Percentiles rank a stretch among this genome's conserved stretches.
These are phyloP conservation scores for Acanthochromis polyacanthus DNA, from an alignment of 2,113 vertebrate genomes.

Conservation along the genomic window DNA sequence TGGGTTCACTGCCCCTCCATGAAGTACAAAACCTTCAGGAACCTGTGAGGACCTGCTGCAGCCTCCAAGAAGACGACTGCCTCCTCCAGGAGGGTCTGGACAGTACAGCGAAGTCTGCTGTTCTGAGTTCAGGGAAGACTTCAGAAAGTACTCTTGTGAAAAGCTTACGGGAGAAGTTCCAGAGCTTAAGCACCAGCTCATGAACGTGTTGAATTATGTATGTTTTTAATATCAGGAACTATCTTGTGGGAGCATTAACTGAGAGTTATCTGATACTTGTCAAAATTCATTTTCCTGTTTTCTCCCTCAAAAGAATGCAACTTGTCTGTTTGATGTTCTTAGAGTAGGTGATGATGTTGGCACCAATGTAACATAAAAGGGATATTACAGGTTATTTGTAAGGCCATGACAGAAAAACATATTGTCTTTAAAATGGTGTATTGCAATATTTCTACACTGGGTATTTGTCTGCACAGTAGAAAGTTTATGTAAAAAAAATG, in stretches of 20 bases:
- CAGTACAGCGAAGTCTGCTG: conserved; percentile 46
- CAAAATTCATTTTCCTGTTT: not conserved
- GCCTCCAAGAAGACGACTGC: conserved; percentile 15
- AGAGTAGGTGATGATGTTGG: not conserved
- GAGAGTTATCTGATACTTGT: conserved; percentile 2
- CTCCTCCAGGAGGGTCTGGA: conserved; percentile 45
- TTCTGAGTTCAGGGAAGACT: conserved; percentile 55
- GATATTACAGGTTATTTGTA: conserved; percentile 35
- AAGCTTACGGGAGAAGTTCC: conserved; percentile 93
- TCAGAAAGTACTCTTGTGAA: conserved; percentile 85
- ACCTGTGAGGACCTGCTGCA: conserved; percentile 42
- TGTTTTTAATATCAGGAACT: conserved; percentile 34
- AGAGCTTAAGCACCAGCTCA: conserved; percentile 87
- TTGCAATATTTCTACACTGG: conserved; percentile 69
- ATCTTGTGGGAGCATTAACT: conserved; percentile 6
- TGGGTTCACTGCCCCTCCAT: conserved; percentile 61
- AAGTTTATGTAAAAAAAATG: conserved; percentile 45
- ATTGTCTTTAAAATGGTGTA: conserved; percentile 42
- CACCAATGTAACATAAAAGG: conserved; percentile 46
- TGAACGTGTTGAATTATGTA: conserved; percentile 57
- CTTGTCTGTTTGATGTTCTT: conserved; percentile 21
- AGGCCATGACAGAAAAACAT: conserved; percentile 8
- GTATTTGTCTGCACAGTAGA: conserved; percentile 51
- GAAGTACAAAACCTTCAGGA: conserved; percentile 70
- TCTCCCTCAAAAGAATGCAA: conserved; percentile 20